Evolutionary conservation across 2,888 invertebrate genomes (phyloP).

Genomic region (Galeopsomyia nigrocyanea): DNA sequence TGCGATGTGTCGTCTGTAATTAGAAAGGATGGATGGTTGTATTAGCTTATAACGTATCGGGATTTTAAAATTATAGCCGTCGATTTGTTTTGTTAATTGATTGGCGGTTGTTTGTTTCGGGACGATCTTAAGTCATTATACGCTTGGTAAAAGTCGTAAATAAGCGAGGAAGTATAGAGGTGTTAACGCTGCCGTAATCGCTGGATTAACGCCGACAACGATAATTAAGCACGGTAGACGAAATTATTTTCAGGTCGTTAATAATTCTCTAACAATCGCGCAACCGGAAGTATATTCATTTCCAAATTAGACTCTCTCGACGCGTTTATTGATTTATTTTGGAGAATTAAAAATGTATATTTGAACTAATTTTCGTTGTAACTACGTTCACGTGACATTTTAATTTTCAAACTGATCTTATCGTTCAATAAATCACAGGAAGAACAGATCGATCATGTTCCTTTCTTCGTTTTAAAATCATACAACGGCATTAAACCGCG

Average conservation of each 20-base stretch:
- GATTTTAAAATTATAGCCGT: conserved; percentile 28
- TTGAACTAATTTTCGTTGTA: too few relatives aligned
- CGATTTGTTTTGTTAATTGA: conserved; percentile 14
- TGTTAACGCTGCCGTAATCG: conserved; percentile 2
- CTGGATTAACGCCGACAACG: not conserved
- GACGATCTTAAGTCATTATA: not conserved
- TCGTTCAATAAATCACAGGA: too few relatives aligned
- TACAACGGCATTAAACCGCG: not conserved
- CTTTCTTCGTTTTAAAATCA: too few relatives aligned
- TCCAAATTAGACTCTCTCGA: too few relatives aligned
- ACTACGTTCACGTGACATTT: too few relatives aligned
- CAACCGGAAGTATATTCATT: too few relatives aligned
- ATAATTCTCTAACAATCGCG: too few relatives aligned
- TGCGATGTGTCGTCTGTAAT: conserved; percentile 11
- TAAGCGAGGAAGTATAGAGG: conserved; percentile 16
- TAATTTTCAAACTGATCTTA: too few relatives aligned
- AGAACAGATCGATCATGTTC: too few relatives aligned
- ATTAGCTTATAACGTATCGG: conserved; percentile 1
- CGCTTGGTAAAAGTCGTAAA: conserved; percentile 8
- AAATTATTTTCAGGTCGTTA: not conserved
- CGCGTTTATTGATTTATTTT: too few relatives aligned
- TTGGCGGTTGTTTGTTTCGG: conserved; percentile 8
- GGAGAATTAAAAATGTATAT: too few relatives aligned
- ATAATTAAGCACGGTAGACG: conserved; percentile 6
- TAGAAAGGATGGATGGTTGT: conserved; percentile 5